Conservation (phyloP, 2,113 vertebrate genomes). For the Oplegnathus fasciatus region DNA sequence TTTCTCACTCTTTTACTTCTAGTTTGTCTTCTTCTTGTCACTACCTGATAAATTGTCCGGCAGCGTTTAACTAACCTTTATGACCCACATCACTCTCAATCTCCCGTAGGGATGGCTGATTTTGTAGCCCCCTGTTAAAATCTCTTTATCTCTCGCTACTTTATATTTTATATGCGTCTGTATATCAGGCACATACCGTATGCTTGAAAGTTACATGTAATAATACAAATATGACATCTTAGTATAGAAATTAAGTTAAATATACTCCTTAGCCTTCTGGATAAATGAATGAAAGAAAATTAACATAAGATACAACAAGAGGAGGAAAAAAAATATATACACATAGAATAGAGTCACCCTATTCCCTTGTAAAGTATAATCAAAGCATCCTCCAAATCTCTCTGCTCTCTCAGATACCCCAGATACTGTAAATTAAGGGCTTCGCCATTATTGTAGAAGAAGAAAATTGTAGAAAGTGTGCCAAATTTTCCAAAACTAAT, state of each 20-base stretch:
- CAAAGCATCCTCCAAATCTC: neutral
- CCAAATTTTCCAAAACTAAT: neutral
- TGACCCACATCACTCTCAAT: conserved; percentile 14
- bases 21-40: conserved; percentile 13
- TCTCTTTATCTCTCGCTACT: neutral
- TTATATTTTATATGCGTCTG: neutral
- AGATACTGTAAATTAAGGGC: neutral
- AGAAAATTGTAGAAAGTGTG: neutral
- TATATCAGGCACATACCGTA: neutral
- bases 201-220: neutral
- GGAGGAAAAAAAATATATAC: neutral
- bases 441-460: neutral
- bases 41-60: neutral
- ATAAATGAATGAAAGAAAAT: too few relatives aligned
- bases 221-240: neutral
- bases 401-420: neutral
- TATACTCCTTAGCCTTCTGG: neutral
- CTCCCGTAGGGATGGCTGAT: neutral
- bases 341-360: neutral
- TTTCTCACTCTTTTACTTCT: conserved; percentile 1
- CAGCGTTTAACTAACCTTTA: conserved; percentile 16
- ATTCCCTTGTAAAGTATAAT: neutral
- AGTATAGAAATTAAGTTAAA: neutral
- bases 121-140: neutral
- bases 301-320: neutral